A percentile compares a stretch with the other conserved stretches of the same genome.
These are phyloP conservation scores for Semaprochilodus insignis DNA, from an alignment of 2,797 vertebrate genomes.

Conservation along the genomic window DNA sequence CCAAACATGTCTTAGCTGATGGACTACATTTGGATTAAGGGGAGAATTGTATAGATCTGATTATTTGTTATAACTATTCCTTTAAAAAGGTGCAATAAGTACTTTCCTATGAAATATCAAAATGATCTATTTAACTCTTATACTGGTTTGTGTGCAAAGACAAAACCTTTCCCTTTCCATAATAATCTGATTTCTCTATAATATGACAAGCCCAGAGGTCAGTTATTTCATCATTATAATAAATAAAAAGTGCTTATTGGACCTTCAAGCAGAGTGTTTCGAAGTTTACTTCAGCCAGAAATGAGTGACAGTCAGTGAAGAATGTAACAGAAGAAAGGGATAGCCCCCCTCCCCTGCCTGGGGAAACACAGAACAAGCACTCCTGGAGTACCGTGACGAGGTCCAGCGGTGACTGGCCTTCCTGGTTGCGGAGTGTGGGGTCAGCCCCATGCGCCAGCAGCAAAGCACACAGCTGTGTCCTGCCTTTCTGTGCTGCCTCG, in stretches of 20 bases:
- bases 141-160: not conserved
- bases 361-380: not conserved
- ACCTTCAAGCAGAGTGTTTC: not conserved
- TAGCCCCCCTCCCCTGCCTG: not conserved
- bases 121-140: not conserved
- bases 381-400: constrained; percentile 76
- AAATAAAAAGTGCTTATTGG: not conserved
- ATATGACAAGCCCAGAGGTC: not conserved
- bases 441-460: constrained; percentile 83
- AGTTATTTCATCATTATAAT: not conserved
- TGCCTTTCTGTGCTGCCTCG: constrained; percentile 83
- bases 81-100: constrained; percentile 15
- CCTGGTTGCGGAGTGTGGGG: constrained; percentile 85
- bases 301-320: not conserved
- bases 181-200: not conserved
- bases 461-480: constrained; percentile 82
- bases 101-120: not conserved
- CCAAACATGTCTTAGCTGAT: not conserved
- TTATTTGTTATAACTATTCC: not conserved
- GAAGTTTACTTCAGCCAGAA: not conserved
- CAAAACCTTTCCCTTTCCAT: not conserved
- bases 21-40: not conserved
- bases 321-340: not conserved
- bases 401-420: constrained; percentile 83
- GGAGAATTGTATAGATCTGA: too few species aligned